Evolutionary conservation across 2,888 invertebrate genomes (phyloP).

Genomic region (Cetonia aurata): DNA sequence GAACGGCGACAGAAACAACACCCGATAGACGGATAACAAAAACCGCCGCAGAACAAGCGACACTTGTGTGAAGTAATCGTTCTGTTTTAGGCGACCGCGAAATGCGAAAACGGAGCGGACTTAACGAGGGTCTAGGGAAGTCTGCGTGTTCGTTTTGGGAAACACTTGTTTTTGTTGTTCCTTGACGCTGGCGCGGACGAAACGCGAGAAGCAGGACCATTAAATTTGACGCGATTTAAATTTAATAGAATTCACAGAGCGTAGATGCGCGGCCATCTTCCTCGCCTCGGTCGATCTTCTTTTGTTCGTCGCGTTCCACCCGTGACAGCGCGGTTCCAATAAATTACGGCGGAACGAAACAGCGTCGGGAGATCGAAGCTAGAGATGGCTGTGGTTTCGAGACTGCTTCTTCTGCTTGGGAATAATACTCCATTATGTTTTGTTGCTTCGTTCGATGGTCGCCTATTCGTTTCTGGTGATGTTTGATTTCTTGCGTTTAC

Average conservation of each 20-base stretch:
- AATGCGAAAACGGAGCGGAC: too few species aligned
- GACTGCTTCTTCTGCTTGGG: neutral
- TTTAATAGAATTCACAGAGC: constrained; percentile 56
- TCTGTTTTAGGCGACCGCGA: too few species aligned
- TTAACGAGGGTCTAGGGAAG: too few species aligned
- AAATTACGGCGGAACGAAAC: constrained; percentile 35
- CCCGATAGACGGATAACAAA: neutral
- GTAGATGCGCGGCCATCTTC: constrained; percentile 18
- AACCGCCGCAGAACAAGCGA: too few species aligned
- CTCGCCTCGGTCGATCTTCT: constrained; percentile 10
- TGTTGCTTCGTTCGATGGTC: constrained; percentile 8
- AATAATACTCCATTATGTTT: constrained; percentile 26
- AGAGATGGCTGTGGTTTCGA: constrained; percentile 29
- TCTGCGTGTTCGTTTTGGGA: too few species aligned
- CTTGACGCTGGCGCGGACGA: constrained; percentile 41
- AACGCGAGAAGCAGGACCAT: constrained; percentile 53
- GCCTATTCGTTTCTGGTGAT: neutral
- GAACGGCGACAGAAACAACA: constrained; percentile 27
- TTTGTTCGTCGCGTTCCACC: constrained; percentile 23
- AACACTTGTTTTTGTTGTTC: neutral
- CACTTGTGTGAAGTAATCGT: too few species aligned
- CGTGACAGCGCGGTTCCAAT: constrained; percentile 36
- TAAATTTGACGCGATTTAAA: constrained; percentile 60
- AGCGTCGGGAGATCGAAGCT: constrained; percentile 25
- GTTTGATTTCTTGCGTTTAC: neutral